A percentile compares a stretch with the other conserved stretches of the same genome.
phyloP scores from a whole-genome alignment of 2,888 invertebrate genomes.

The Xestia rhomboidea region DNA sequence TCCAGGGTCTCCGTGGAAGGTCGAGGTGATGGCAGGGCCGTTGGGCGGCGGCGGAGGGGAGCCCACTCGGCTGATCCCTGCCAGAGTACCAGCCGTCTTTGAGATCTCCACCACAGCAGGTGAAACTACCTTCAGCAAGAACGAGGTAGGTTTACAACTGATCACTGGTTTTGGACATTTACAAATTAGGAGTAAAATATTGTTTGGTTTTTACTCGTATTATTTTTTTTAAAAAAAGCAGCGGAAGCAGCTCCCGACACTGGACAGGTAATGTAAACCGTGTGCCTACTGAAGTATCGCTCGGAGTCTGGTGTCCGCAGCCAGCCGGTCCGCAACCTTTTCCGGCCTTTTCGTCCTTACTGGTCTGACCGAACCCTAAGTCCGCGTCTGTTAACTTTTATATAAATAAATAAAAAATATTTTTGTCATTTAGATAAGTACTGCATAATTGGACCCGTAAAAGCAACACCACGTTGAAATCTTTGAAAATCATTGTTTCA shows the following conservation, averaged over 20 bases:
- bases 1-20: constrained; percentile 98
- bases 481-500: not conserved
- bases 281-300: not conserved
- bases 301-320: not conserved
- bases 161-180: no score
- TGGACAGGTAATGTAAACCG: not conserved
- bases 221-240: not conserved
- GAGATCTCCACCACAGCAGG: constrained; percentile 94
- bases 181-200: not conserved
- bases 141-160: constrained; percentile 79
- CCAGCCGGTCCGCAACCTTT: not conserved
- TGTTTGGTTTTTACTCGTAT: not conserved
- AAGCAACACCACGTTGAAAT: not conserved
- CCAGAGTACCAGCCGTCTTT: constrained; percentile 96
- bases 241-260: not conserved
- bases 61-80: constrained; percentile 96
- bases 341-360: not conserved
- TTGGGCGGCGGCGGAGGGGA: constrained; percentile 95
- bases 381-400: no score
- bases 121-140: constrained; percentile 84
- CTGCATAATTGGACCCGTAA: not conserved
- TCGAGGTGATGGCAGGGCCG: constrained; percentile 95
- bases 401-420: no score
- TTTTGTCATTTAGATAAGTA: not conserved
- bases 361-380: not conserved